Conservation (phyloP, 92 coral and sea anemone species). For the Siderastrea siderea region DNA sequence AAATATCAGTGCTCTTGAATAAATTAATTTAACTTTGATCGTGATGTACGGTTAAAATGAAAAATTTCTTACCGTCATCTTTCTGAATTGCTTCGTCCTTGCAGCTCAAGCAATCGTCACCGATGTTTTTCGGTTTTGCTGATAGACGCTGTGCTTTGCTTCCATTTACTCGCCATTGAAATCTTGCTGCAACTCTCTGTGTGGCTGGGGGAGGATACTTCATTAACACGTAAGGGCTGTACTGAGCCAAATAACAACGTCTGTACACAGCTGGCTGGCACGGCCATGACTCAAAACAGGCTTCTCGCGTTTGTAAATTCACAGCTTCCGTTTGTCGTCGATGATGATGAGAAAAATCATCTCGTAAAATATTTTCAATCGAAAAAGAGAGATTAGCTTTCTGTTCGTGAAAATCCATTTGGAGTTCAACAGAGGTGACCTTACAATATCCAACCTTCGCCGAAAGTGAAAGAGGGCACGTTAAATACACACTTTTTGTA, state of each 20-base stretch:
- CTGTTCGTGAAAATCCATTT: slow-evolving; percentile 37
- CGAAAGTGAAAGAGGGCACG: slow-evolving; percentile 22
- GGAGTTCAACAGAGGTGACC: slow-evolving; percentile 23
- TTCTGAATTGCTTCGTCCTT: slow-evolving; percentile 1
- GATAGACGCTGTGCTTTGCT: not conserved
- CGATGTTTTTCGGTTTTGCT: not conserved
- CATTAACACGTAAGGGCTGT: slow-evolving; percentile 21
- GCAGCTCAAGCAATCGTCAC: not conserved
- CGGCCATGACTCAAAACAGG: slow-evolving; percentile 12
- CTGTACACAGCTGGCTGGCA: not conserved
- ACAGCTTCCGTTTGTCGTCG: not conserved
- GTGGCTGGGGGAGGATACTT: slow-evolving; percentile 7
- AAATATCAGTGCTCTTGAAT: not conserved
- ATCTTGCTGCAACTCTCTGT: slow-evolving; percentile 1
- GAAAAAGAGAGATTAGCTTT: slow-evolving; percentile 59
- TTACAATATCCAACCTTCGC: slow-evolving; percentile 3
- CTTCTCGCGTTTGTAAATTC: not conserved
- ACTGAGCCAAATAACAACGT: slow-evolving; percentile 7
- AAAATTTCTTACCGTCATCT: not conserved
- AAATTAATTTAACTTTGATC: not conserved
- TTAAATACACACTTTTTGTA: slow-evolving; percentile 20
- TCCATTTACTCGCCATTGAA: not conserved
- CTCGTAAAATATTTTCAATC: slow-evolving; percentile 70
- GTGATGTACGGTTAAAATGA: not conserved
- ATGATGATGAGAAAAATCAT: slow-evolving; percentile 58